Base-by-base conservation (phyloP, 2,888 invertebrate genomes). In the Lithophane semibrunnea region DNA sequence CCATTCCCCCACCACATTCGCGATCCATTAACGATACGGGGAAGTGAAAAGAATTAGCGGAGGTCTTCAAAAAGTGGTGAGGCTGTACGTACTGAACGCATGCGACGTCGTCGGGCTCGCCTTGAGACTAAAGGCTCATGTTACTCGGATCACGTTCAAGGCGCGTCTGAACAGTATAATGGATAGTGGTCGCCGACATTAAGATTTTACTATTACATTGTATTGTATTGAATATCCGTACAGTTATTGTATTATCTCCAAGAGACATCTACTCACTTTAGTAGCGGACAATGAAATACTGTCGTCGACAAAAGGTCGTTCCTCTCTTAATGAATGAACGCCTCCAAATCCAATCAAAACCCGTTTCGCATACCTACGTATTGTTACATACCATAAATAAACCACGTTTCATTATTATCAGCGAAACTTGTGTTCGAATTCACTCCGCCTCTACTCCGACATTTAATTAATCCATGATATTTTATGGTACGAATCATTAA, bases 101-200 rank as follows among this genome's bases (percentile, higher is more conserved):
- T 93, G 92, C 93, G 92, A 92, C 92, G 93, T 91, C 90, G 93
- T 88, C 91, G 92, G 91, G 92, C 91, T 95, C 85, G 95, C 96
- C 96, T 96, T 96, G 96, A 95, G 93, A 92, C 92, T 92, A 90
- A 92, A 94, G 94, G 91, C 94, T 96, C 95, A 91, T 91, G 93
- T 96, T 96, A 95, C 96, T 94, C 93, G 90, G 95, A 96, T 96
- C 96, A 95, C 95, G 95, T 96, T 96, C 96, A 96, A 96, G 96
- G 96, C 94, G 93, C 93, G 90, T 90, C 91, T 86, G 91, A 89
- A 89, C 93, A 91, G 91, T 92, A 90, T 91, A 92, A 90, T 92
- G 92, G 93, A 90, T 91, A 92, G 90, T 92, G 92, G 93, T 92
- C 89, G 88, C 88, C 83, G 86, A 92, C 88, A 90, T 91, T 90